Base-by-base conservation (phyloP, 2,797 vertebrate genomes). In the Gallinago stenura region DNA sequence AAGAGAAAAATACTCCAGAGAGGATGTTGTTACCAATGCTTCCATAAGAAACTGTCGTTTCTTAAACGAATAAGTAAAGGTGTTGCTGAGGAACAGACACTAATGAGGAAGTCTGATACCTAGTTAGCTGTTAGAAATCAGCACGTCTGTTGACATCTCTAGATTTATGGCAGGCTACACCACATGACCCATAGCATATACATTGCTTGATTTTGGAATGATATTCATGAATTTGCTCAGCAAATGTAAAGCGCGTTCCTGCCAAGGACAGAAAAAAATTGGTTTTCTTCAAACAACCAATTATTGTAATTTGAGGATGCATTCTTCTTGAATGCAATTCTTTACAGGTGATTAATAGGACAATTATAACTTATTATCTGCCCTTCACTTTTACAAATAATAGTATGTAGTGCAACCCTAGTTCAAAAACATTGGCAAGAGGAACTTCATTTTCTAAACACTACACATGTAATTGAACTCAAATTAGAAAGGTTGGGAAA, bases 401-500 rank as follows among this genome's bases (percentile, higher is more conserved):
- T 61, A 89, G 68, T 94, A 96, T 83, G 37, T 83, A 84, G 70
- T 73, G 37, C 89, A 95, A 89, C 30, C 77, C 65, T 72, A 78
- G 83, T 87, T 96, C 94, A 70, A 97, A 94, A 97, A 91, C 72
- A 82, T 43, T 97, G 96, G 89, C 95, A 96, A 93, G 90, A 95
- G 83, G 81, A 90, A 88, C 88, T 95, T 91, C 90, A 89, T 87
- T 95, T 97, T 97, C 96, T 97, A 97, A 97, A 95, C 87, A 86
- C 87, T 90, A 87, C 93, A 76, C 88, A 92, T 96, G 88, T 96
- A 98, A 98, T 97, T 98, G 98, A 98, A 98, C 97, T 98, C 96
- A 97, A 98, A 98, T 98, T 98, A 98, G 89, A 89, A 98, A 97
- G 97, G 97, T 98, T 98, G 98, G 92, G 93, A 97, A 97, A 97